Evolutionary conservation across 2,113 vertebrate genomes (phyloP).

Genomic region (Varanus komodoensis): DNA sequence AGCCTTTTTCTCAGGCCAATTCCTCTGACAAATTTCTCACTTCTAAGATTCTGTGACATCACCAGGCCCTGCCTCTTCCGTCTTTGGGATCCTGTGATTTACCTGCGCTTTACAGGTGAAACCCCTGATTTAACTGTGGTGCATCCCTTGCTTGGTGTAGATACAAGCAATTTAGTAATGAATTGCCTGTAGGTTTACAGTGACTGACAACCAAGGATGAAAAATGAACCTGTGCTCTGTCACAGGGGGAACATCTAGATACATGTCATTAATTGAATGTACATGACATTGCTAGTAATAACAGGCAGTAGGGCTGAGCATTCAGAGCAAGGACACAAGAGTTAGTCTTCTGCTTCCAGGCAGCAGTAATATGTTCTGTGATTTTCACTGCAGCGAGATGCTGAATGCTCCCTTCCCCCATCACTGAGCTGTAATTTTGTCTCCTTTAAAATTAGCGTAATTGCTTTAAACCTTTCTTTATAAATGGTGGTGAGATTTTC

Average conservation of each 20-base stretch:
- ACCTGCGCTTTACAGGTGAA: neutral
- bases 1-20: too few species aligned
- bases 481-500: constrained; percentile 22
- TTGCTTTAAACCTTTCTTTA: constrained; percentile 25
- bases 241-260: neutral
- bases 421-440: constrained; percentile 20
- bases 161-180: neutral
- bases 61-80: neutral
- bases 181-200: neutral
- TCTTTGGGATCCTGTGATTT: neutral
- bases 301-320: neutral
- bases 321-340: neutral
- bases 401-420: constrained; percentile 4
- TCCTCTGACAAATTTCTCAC: neutral
- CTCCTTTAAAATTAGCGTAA: constrained; percentile 37
- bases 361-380: constrained; percentile 20
- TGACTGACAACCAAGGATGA: neutral
- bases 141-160: neutral
- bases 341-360: constrained; percentile 10
- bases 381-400: neutral
- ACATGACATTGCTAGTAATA: constrained; percentile 1
- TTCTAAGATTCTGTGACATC: neutral
- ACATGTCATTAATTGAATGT: constrained; percentile 28
- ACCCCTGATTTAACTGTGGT: neutral
- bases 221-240: constrained; percentile 7